Conservation (phyloP, 1,140 invertebrate genomes). For the Phocides pigmalion region DNA sequence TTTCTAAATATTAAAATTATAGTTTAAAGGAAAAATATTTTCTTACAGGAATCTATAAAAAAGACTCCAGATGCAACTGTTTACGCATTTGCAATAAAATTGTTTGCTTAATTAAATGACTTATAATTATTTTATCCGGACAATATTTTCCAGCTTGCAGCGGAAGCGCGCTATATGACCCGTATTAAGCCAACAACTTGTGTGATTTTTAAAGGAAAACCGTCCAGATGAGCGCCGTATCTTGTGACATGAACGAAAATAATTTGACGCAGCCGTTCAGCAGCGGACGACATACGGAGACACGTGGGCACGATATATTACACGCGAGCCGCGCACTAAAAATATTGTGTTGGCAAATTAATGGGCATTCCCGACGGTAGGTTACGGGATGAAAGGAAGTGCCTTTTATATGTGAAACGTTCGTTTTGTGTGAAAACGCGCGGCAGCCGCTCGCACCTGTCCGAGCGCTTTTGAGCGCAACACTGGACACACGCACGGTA, state of each 20-base stretch:
- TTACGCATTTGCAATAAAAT: neutral
- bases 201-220: slow-evolving; percentile 82
- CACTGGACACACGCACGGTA: slow-evolving; percentile 34
- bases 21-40: too few species aligned
- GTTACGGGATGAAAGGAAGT: slow-evolving; percentile 82
- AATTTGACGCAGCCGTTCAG: slow-evolving; percentile 81
- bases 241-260: slow-evolving; percentile 83
- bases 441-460: slow-evolving; percentile 80
- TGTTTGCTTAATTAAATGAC: slow-evolving; percentile 5
- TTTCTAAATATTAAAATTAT: too few species aligned
- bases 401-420: slow-evolving; percentile 83
- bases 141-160: slow-evolving; percentile 37
- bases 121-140: neutral
- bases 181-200: slow-evolving; percentile 71
- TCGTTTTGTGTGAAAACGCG: slow-evolving; percentile 81
- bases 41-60: too few species aligned
- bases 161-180: slow-evolving; percentile 62
- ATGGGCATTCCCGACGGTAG: slow-evolving; percentile 82
- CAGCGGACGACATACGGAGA: slow-evolving; percentile 77
- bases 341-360: slow-evolving; percentile 84
- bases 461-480: slow-evolving; percentile 60
- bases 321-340: slow-evolving; percentile 81
- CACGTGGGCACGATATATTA: slow-evolving; percentile 83
- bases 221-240: slow-evolving; percentile 81
- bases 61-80: neutral